Conservation (phyloP, 2,888 invertebrate species). For the Ormyrus pomaceus region DNA sequence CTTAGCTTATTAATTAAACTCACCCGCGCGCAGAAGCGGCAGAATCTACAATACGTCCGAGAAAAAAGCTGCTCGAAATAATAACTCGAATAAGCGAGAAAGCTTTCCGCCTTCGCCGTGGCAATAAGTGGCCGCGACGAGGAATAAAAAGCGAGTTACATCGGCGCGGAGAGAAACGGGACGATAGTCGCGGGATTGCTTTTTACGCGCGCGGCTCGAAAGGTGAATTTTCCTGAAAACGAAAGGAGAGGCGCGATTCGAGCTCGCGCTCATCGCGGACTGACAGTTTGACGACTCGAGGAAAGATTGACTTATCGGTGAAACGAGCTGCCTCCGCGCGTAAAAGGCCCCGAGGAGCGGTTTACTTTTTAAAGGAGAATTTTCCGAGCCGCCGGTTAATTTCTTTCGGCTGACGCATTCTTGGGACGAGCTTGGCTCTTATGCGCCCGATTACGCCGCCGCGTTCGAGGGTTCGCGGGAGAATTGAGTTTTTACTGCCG, state of each 20-base stretch:
- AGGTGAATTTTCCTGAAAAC: constrained; percentile 41
- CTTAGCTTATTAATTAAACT: too few relatives aligned
- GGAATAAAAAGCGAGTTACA: constrained; percentile 42
- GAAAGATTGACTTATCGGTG: constrained; percentile 60
- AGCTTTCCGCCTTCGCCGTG: constrained; percentile 16
- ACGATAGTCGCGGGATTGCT: constrained; percentile 40
- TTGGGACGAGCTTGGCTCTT: background rate
- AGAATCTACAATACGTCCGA: background rate
- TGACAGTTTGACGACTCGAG: constrained; percentile 64
- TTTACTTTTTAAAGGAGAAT: constrained; percentile 12
- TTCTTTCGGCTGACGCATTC: constrained; percentile 25
- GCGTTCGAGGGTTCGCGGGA: background rate
- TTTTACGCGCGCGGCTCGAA: constrained; percentile 56
- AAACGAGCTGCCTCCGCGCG: constrained; percentile 30
- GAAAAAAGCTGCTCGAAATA: constrained; percentile 33
- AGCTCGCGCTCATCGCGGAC: constrained; percentile 22
- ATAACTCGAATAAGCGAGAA: constrained; percentile 35
- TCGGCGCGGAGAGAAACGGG: constrained; percentile 22
- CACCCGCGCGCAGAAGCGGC: too few relatives aligned
- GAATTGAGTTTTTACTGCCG: constrained; percentile 49
- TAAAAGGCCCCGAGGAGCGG: background rate
- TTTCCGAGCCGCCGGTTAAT: background rate
- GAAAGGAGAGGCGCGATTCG: background rate
- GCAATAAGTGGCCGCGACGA: constrained; percentile 30
- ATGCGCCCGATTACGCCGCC: background rate